These are phyloP conservation scores for Scalopus aquaticus DNA, from an alignment of 2,113 vertebrate genomes.

Conservation along the genomic window DNA sequence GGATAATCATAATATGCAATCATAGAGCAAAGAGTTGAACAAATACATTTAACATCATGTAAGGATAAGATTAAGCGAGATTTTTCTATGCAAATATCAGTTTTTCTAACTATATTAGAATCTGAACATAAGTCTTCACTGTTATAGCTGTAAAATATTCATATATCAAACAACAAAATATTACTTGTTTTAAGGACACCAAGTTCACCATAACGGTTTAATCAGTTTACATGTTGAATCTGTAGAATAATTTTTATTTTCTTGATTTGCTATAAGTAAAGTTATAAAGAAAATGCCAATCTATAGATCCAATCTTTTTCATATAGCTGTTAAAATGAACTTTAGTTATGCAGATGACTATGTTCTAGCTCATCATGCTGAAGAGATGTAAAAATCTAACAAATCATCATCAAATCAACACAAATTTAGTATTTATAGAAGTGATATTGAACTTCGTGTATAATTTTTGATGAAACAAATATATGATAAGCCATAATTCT, in stretches of 20 bases:
- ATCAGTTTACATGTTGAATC: background rate
- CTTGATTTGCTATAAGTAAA: background rate
- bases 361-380: background rate
- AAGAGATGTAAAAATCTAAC: background rate
- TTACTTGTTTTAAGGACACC: background rate
- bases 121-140: background rate
- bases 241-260: background rate
- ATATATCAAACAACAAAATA: background rate
- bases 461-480: background rate
- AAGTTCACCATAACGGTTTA: background rate
- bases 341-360: background rate
- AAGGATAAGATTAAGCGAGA: background rate
- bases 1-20: background rate
- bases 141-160: background rate
- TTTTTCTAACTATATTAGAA: background rate
- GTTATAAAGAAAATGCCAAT: background rate
- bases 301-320: background rate
- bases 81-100: background rate
- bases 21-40: background rate
- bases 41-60: background rate
- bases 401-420: background rate
- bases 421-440: background rate
- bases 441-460: background rate
- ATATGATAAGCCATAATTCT: background rate
- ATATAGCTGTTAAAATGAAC: background rate